Conservation (phyloP, 2,888 invertebrate species). For the Sicus ferrugineus region DNA sequence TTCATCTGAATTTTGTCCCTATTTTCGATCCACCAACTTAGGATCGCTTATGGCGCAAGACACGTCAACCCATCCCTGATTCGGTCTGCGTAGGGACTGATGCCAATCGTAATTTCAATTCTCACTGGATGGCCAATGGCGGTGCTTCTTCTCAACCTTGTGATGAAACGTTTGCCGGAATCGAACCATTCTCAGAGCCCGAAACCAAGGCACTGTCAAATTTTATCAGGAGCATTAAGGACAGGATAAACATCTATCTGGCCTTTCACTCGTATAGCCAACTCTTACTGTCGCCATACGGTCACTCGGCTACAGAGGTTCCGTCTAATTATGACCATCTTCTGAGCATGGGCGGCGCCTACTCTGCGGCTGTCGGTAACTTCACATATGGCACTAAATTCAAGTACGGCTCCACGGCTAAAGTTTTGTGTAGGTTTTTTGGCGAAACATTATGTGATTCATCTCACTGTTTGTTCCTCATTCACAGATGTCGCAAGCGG, state of each 20-base stretch:
- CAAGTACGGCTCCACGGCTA: constrained; percentile 67
- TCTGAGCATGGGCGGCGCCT: constrained; percentile 66
- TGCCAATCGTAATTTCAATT: constrained; percentile 62
- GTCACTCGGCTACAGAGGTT: constrained; percentile 61
- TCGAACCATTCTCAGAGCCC: constrained; percentile 68
- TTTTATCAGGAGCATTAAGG: constrained; percentile 64
- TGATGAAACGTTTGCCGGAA: constrained; percentile 66
- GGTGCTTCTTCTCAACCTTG: constrained; percentile 66
- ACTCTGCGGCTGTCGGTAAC: constrained; percentile 65
- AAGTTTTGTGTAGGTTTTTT: constrained; percentile 66
- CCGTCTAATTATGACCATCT: constrained; percentile 65
- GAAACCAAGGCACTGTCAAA: constrained; percentile 66
- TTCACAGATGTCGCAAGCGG: constrained; percentile 64
- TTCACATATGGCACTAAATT: constrained; percentile 66
- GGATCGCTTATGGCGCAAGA: constrained; percentile 75
- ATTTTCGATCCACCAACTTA: constrained; percentile 44
- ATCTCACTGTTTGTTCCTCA: not conserved
- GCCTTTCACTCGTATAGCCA: constrained; percentile 75
- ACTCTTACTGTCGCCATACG: constrained; percentile 69
- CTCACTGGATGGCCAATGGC: constrained; percentile 55
- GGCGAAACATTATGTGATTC: no score
- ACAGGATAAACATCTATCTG: constrained; percentile 67
- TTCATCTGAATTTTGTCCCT: not conserved
- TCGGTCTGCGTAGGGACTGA: constrained; percentile 60
- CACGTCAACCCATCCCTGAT: constrained; percentile 65